These are phyloP conservation scores for Ornithorhynchus anatinus DNA, from an alignment of 2,113 vertebrate species.

Conservation along the genomic window DNA sequence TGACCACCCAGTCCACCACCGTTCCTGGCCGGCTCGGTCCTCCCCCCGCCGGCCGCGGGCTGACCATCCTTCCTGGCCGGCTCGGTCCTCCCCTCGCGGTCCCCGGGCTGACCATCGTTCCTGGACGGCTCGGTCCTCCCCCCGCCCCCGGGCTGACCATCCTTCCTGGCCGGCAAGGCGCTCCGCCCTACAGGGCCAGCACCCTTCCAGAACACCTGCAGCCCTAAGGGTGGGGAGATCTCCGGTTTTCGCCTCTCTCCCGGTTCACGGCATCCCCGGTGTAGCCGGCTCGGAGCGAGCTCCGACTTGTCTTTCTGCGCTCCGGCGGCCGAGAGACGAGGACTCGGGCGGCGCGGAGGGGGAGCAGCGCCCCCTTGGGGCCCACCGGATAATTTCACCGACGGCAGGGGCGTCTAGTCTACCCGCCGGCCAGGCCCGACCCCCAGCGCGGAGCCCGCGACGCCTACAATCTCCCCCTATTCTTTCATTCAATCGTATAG, in stretches of 20 bases:
- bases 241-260: background rate
- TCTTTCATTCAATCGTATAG: too few relatives aligned
- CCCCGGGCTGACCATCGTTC: conserved; percentile 63
- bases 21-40: conserved; percentile 54
- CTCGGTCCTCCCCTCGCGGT: conserved; percentile 53
- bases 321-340: conserved; percentile 12
- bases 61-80: conserved; percentile 60
- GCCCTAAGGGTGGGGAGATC: background rate
- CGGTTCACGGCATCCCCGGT: background rate
- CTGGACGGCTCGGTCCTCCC: conserved; percentile 50
- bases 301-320: background rate
- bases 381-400: background rate
- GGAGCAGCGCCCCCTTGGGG: conserved; percentile 61
- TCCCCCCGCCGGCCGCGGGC: conserved; percentile 42
- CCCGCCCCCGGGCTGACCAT: conserved; percentile 23
- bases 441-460: too few relatives aligned
- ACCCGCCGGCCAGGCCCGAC: too few relatives aligned
- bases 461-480: too few relatives aligned
- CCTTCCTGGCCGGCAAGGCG: conserved; percentile 3
- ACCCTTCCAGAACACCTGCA: background rate
- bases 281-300: background rate
- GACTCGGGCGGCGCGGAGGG: background rate
- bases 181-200: background rate
- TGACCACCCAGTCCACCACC: conserved; percentile 60
- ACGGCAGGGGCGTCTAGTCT: too few relatives aligned